Evolutionary conservation across 2,888 invertebrate species (phyloP).

Genomic region (Eupelmus urozonus): DNA sequence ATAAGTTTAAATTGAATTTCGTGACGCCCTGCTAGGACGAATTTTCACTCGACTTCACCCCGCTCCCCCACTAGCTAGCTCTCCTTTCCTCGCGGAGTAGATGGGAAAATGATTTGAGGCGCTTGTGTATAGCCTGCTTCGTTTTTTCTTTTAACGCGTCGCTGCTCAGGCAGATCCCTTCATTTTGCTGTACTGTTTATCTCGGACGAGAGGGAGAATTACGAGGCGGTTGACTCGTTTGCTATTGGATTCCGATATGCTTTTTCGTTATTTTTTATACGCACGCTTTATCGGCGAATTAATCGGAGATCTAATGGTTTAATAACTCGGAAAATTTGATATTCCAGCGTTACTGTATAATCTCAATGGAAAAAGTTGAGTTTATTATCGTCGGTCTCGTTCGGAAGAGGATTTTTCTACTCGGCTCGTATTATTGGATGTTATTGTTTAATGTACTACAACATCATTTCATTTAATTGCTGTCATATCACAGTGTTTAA

Average conservation of each 20-base stretch:
- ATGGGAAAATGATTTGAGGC: constrained; percentile 44
- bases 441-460: not conserved
- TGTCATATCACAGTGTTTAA: too few species aligned
- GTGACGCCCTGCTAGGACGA: constrained; percentile 60
- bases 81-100: constrained; percentile 22
- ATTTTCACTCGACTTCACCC: constrained; percentile 54
- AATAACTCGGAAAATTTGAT: constrained; percentile 59
- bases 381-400: too few species aligned
- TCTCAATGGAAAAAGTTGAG: not conserved
- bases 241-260: constrained; percentile 27
- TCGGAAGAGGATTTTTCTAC: too few species aligned
- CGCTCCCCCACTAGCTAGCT: not conserved
- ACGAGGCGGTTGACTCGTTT: constrained; percentile 27
- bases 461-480: not conserved
- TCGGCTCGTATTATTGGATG: too few species aligned
- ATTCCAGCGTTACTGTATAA: constrained; percentile 36
- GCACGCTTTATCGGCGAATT: not conserved
- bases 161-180: constrained; percentile 40
- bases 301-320: constrained; percentile 38
- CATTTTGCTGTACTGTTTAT: constrained; percentile 50
- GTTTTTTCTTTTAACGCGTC: constrained; percentile 54
- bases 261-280: constrained; percentile 5
- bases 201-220: constrained; percentile 30
- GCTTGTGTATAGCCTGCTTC: constrained; percentile 36
- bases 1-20: constrained; percentile 76